Conservation (phyloP, 1,140 invertebrate species). For the Pachypeltis micranthus region DNA sequence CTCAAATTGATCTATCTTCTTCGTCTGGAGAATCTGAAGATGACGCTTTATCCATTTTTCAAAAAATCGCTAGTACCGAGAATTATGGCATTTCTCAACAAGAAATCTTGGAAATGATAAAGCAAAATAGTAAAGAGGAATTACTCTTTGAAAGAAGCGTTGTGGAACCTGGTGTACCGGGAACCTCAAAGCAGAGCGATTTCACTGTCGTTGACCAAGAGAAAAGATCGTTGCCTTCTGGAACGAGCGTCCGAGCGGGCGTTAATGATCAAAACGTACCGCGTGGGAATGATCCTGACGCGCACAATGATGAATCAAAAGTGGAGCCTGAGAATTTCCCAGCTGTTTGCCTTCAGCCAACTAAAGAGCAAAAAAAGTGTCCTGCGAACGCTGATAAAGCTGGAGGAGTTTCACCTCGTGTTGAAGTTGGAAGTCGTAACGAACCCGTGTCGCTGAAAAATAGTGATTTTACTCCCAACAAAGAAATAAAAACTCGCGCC, state of each 20-base stretch:
- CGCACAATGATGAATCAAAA: slow-evolving; percentile 19
- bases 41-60: slow-evolving; percentile 16
- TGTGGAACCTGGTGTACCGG: background rate
- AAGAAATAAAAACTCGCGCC: no score
- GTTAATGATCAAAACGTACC: slow-evolving; percentile 23
- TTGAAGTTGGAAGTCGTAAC: no score
- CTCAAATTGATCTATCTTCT: background rate
- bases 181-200: background rate
- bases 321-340: slow-evolving; percentile 16
- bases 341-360: background rate
- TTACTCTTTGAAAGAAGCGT: background rate
- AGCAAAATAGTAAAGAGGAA: slow-evolving; percentile 36
- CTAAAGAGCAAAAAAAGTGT: slow-evolving; percentile 5
- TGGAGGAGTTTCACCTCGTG: slow-evolving; percentile 3
- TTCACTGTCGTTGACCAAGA: slow-evolving; percentile 1
- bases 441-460: no score
- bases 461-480: no score
- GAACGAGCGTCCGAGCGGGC: background rate
- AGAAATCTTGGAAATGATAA: slow-evolving; percentile 44
- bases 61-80: slow-evolving; percentile 44
- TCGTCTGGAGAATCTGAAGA: slow-evolving; percentile 34
- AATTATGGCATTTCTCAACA: slow-evolving; percentile 57
- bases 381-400: slow-evolving; percentile 25
- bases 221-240: slow-evolving; percentile 26
- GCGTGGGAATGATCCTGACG: slow-evolving; percentile 22